A percentile compares a stretch with the other conserved stretches of the same genome.
These are phyloP conservation scores for Pyrrhosoma nymphula DNA, from an alignment of 2,888 invertebrate species.

Conservation along the genomic window DNA sequence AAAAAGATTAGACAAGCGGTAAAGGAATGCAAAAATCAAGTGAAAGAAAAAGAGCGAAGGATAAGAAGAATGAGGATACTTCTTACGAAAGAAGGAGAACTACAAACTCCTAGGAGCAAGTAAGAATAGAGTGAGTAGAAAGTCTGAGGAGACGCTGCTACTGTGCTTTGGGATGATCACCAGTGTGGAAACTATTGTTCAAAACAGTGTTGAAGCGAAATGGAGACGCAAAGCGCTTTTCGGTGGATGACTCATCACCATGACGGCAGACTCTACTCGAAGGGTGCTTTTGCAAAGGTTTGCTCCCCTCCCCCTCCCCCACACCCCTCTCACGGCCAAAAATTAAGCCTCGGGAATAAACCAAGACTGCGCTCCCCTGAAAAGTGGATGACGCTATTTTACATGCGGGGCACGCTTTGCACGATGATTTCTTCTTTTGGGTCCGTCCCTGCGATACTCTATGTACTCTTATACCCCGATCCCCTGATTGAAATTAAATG, in stretches of 20 bases:
- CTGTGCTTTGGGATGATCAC: neutral
- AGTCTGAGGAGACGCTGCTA: neutral
- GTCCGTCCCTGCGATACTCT: neutral
- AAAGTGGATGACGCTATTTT: neutral
- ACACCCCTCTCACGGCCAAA: neutral
- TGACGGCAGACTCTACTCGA: neutral
- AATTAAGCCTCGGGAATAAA: slow-evolving; percentile 14
- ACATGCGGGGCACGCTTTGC: neutral
- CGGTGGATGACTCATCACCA: neutral
- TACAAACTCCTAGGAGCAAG: neutral
- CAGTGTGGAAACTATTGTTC: slow-evolving; percentile 53
- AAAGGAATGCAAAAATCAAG: too few species aligned
- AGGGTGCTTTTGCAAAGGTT: neutral
- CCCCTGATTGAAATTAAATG: slow-evolving; percentile 16
- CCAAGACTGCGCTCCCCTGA: neutral
- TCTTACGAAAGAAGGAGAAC: neutral
- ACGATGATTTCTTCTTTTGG: neutral
- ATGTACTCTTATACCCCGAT: neutral
- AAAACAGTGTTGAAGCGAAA: slow-evolving; percentile 55
- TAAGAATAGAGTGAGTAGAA: neutral
- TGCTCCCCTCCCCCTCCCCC: too few species aligned
- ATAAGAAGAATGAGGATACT: neutral
- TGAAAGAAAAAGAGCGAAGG: neutral
- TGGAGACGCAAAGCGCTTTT: slow-evolving; percentile 47
- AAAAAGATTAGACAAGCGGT: neutral